Base-by-base conservation (phyloP, 2,797 vertebrate species). In the Acrossocheilus fasciatus region DNA sequence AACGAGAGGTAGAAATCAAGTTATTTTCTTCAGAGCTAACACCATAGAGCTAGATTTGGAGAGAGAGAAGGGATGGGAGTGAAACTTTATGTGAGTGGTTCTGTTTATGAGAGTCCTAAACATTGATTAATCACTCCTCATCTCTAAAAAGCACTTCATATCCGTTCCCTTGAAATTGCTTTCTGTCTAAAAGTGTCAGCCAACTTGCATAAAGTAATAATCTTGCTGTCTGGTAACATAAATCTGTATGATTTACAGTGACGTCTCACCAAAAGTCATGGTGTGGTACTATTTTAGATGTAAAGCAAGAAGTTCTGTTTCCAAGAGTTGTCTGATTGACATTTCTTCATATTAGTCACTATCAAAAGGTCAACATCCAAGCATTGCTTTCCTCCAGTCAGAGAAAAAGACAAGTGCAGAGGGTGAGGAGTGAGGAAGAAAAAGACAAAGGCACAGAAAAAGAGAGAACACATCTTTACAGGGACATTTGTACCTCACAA, bases 141-240 rank as follows among this genome's bases (percentile, higher is more conserved):
- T 86, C 45, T 36, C 54, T 70, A 73, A 79, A 83, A 82, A 83
- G 76, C 76, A 77, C 59, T 83, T 59, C 36, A 72, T 76, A 57
- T 78, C 41, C 39, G 18, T 87, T 68, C 54, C 75, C 66, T 78
- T 26, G 50, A 64, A 79, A 79, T 87, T 41, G 41, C 30, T 72
- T 50, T 64, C 39, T 34, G 62, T 70, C 36, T 87, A 23, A 52
- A 72, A 34, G 57, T 39, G 34, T 72, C 66, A 78, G 72, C 57
- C 70, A 76, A 66, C 66, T 82, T 76, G 47, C 78, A 66, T 72
- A 41, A 52, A 75, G 57, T 81, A 80, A 72, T 86, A 72, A 69
- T 86, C 86, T 70, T 83, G 47, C 76, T 87, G 81, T 72, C 50
- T 72, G 64, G 74, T 77, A 59, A 77, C 41, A 78, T 52, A 82